phyloP scores from a whole-genome alignment of 30 jellyfish, hydroid and myxozoan genomes.

The Pelagia noctiluca region DNA sequence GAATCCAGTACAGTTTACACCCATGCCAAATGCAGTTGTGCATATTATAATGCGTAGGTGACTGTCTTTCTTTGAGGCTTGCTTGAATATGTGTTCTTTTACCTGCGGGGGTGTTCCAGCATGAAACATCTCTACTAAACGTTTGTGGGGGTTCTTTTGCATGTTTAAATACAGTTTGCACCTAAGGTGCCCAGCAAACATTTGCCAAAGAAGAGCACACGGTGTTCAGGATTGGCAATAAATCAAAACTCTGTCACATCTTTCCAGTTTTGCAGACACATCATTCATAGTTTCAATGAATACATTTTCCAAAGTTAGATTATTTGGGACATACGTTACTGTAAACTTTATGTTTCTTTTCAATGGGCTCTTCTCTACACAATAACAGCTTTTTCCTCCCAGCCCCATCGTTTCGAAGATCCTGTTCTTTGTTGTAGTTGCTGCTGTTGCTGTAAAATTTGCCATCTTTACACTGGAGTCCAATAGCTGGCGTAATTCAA shows the following conservation, averaged over 20 bases:
- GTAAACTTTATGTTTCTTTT: constrained; percentile 12
- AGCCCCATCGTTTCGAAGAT: constrained; percentile 56
- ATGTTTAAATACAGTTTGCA: constrained; percentile 7
- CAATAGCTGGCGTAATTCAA: constrained; percentile 11
- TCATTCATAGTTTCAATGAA: constrained; percentile 7
- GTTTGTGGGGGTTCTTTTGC: neutral
- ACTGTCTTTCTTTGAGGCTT: constrained; percentile 16
- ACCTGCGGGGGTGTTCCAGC: constrained; percentile 49
- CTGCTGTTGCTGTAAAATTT: constrained; percentile 60
- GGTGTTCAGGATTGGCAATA: constrained; percentile 28
- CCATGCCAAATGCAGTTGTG: constrained; percentile 59
- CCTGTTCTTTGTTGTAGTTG: too few relatives aligned
- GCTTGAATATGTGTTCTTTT: constrained; percentile 22
- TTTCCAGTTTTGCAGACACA: neutral
- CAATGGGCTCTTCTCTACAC: constrained; percentile 57
- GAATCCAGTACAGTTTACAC: constrained; percentile 27
- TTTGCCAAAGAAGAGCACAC: constrained; percentile 44
- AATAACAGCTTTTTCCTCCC: constrained; percentile 23
- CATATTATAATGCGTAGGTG: constrained; percentile 23
- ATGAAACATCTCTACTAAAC: constrained; percentile 53
- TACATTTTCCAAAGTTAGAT: neutral
- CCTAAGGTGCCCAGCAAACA: constrained; percentile 18
- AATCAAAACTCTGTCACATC: neutral
- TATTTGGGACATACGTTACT: constrained; percentile 1
- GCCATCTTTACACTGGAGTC: constrained; percentile 27